Evolutionary conservation across 2,888 invertebrate species (phyloP), one percentile per base, ranked within the genome.

Genomic region (Nephrocerus scutellatus): DNA sequence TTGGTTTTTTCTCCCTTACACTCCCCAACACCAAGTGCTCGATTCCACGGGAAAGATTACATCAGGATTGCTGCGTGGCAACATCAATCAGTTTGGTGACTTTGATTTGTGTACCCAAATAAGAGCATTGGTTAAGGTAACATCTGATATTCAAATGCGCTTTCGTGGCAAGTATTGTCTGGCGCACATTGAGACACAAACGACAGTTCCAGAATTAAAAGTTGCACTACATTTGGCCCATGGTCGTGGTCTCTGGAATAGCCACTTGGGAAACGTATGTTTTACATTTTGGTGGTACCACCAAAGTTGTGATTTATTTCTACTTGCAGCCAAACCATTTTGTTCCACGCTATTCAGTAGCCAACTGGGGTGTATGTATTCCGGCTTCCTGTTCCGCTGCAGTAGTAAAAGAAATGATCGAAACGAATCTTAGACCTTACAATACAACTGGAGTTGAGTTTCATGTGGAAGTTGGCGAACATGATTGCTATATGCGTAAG

Each of bases 21-120:
- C n/a, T 20, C 10, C 8, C 8, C 10, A 13, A 6, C 8, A 15
- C 16, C 9, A 70, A 82, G 82, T 82, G 80, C 69, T 82, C 56
- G 82, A 82, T 62, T 74, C 82, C 20, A 77, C 78, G 21, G 82
- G 77, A n/a, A 82, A 82, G 61, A 72, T 82, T 36, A 76, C 80
- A 53, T 75, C 81, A 52, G 79, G 82, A 30, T 59, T 82, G 36
- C 68, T 82, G 28, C 77, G 78, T 53, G 82, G 82, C 47, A 81
- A 81, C 60, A 74, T 79, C 31, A 80, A 81, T 59, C 82, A 82
- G 60, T 66, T 81, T 13, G 82, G 82, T 10, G 81, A 82, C 67
- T 82, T 78, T 55, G 80, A 80, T 63, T 75, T 80, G 64, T 82
- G 82, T 54, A 67, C 79, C 44, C 23, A 53, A 20, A 48, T 58